Conservation (phyloP, 1,140 invertebrate genomes). For the Cephus cinctus region DNA sequence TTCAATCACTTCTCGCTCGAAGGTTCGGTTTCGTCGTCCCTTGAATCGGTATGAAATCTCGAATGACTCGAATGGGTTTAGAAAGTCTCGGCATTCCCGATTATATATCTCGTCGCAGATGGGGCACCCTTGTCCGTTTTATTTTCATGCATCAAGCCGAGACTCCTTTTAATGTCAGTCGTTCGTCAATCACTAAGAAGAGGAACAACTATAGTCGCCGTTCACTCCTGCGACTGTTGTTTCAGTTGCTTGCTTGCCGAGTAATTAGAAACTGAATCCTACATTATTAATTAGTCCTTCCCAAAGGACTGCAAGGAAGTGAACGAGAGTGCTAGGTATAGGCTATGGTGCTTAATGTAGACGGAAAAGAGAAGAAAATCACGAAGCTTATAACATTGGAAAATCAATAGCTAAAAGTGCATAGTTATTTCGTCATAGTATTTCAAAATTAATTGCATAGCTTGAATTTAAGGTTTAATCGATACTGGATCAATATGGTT, state of each 20-base stretch:
- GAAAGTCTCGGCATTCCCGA: background rate
- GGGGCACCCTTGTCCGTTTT: constrained; percentile 16
- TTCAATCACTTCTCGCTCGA: no score
- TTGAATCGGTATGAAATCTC: constrained; percentile 2
- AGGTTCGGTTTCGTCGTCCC: background rate
- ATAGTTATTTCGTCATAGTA: no score
- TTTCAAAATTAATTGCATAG: no score
- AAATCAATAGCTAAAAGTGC: no score
- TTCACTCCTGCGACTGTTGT: background rate
- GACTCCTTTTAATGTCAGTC: constrained; percentile 17
- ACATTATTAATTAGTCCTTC: constrained; percentile 15
- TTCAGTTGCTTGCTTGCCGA: background rate
- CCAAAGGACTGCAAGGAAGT: no score
- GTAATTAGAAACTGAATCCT: constrained; percentile 16
- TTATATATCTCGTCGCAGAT: constrained; percentile 16
- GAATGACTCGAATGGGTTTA: constrained; percentile 4
- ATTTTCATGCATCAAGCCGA: background rate
- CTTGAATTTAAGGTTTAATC: no score
- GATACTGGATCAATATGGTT: no score
- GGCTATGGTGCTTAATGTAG: background rate
- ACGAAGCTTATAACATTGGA: no score
- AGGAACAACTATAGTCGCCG: background rate
- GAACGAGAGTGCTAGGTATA: background rate
- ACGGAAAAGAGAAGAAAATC: no score
- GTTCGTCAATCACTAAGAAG: constrained; percentile 20